Evolutionary conservation across 2,888 invertebrate genomes (phyloP), one percentile per base, ranked within the genome.

Genomic region (Ormia ochracea): DNA sequence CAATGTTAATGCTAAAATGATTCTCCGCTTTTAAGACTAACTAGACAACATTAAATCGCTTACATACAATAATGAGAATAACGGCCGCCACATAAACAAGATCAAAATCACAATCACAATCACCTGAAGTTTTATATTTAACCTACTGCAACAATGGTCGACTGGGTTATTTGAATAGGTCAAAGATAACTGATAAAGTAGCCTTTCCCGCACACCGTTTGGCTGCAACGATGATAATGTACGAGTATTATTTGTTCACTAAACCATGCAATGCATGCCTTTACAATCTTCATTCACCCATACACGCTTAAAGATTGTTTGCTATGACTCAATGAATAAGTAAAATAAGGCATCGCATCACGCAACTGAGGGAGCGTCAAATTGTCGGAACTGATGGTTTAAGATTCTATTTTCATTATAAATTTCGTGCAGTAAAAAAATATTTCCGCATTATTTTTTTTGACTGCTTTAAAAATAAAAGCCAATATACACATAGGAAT

Each of bases 1-100:
- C 78, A 78, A 78, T 78, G 78, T 66, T 78, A 72, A 52, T 59
- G 78, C 41, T 68, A 66, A 54, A 52, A 19, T 52, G 31, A 36
- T 59, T 50, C 63, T 54, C 54, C 28, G 4, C 10, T 63, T 66
- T 72, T 78, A 45, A 78, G 68, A 68, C 63, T 74, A 69, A 73
- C 36, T 56, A 63, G 56, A 65, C 38, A 17, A 70, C 41, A 74
- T 38, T 43, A 75, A 74, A 70, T 45, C 79, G 38, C 63, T 45
- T 33, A 54, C 31, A 50, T 7, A 56, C 23, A 65, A 17, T 50
- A 5, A 23, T 38, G 9, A 14, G 4, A 14, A 23, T 7, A 58
- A 3, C 9, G 23, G 14, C 10, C 52, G 6, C 6, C 23, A 54
- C 17, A 12, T 26, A 3, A 41, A 31, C 10, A 14, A 2, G 21